Base-by-base conservation (phyloP, 2,888 invertebrate genomes). In the Gnatocerus cornutus region DNA sequence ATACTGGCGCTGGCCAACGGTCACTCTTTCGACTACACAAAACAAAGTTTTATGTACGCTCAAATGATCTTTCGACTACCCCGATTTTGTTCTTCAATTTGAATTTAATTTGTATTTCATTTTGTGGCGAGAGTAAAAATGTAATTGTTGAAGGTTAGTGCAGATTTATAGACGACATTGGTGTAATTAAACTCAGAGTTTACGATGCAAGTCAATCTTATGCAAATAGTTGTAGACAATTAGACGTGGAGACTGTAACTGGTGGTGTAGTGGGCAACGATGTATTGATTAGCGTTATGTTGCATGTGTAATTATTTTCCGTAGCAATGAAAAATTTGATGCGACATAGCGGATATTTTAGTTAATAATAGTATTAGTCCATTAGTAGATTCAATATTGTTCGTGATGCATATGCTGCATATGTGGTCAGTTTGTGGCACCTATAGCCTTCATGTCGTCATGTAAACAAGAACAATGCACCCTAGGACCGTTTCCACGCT, bases 1-100 rank as follows among this genome's bases (percentile, higher is more conserved):
- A 82, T 82, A 78, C 77, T 77, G 76, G 75, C 76, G 75, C 77
- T 76, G 80, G 65, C 46, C 69, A 65, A 41, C 58, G 66, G 66
- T 67, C 58, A 66, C 43, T 59, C 52, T 67, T 67, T 59, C 52
- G 13, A 56, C 65, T 65, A 10, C 55, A 48, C 56, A 27, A 48
- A 46, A 55, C 65, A 53, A 63, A 52, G 50, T 52, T 43, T 52
- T 41, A 33, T 29, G 29, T 10, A 41, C 27, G 30, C 46, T 46
- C 13, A 30, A 46, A 41, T 21, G 29, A 6, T 45, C 29, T 16
- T 58, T n/a, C 37, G 37, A 30, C 52, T 10, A 13, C 41, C 30
- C 55, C 9, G 55, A 59, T 45, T 46, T 27, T 30, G 6, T 41
- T 41, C 10, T 41, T 41, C 2, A 12, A 41, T 6, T 12, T 41